These are phyloP conservation scores for Dugesia japonica DNA, from an alignment of 2,888 invertebrate species.

Conservation along the genomic window DNA sequence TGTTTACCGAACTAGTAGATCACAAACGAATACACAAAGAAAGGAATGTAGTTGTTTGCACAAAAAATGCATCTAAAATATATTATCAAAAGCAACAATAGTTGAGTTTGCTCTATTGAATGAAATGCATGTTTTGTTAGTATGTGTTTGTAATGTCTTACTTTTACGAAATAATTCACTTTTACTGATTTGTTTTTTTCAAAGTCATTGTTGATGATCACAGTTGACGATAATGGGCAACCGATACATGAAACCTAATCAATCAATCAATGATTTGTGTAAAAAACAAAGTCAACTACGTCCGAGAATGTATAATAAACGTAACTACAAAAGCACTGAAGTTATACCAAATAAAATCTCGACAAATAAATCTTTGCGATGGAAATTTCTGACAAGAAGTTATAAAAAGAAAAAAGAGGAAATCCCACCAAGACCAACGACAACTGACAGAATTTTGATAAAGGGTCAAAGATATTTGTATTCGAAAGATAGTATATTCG, in stretches of 20 bases:
- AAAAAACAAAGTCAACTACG: neutral
- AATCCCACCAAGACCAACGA: neutral
- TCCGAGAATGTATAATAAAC: neutral
- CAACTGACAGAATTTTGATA: neutral
- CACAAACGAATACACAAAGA: no score
- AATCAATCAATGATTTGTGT: constrained; percentile 12
- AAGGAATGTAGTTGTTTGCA: no score
- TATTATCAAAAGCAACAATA: no score
- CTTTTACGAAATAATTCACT: no score
- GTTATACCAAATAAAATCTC: neutral
- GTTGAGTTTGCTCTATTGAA: no score
- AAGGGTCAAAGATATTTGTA: neutral
- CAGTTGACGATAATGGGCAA: neutral
- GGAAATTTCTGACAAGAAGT: neutral
- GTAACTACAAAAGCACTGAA: neutral
- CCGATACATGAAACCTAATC: neutral
- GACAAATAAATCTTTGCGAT: neutral
- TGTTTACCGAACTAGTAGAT: no score
- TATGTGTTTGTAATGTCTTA: no score
- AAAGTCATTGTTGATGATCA: neutral
- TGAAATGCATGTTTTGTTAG: no score
- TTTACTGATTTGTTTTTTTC: neutral
- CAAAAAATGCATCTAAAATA: no score
- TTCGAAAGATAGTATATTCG: neutral
- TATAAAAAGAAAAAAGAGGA: neutral